Base-by-base conservation (phyloP, 2,113 vertebrate genomes). In the Eretmochelys imbricata region DNA sequence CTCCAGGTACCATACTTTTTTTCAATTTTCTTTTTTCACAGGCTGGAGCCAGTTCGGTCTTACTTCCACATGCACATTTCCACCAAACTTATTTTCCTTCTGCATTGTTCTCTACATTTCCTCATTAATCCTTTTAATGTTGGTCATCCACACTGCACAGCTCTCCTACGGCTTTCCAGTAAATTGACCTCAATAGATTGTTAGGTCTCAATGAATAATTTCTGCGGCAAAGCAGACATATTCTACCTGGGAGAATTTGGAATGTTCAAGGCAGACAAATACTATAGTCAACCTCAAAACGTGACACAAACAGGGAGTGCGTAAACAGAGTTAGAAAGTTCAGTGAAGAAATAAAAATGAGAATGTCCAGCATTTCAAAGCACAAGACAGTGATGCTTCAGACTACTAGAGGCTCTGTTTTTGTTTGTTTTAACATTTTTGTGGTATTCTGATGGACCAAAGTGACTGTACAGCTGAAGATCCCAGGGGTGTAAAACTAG, bases 21-120 rank as follows among this genome's bases (percentile, higher is more conserved):
- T 14, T 16, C 29, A 17, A 8, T 80, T 80, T 76, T 95, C 91
- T 95, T 94, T 94, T 49, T 89, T 57, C 54, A 85, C 4, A 72
- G 35, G n/a, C 19, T 38, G 65, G 5, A 38, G 4, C 65, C n/a
- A 22, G n/a, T 38, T 38, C 10, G n/a, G 19, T 38, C 35, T 38
- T 38, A 38, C 10, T 72, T 72, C 65, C 8, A 19, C 65, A 72
- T 22, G 8, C 8, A 38, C 2, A 72, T 72, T 22, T 8, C 35
- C n/a, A 72, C n/a, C 19, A 19, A 19, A 22, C 13, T 48, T n/a
- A 1, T 20, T 69, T 53, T 75, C 12, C 54, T 82, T 9, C 8
- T 12, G 2, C 16, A 0, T 1, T 87, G 27, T 83, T 8, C 27
- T 5, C 7, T 81, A 20, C 9, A 25, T 78, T 48, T 78, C 46